A percentile compares a stretch with the other conserved stretches of the same genome.
These are phyloP conservation scores for Rhopalosiphum maidis DNA, from an alignment of 1,140 invertebrate species.

Conservation along the genomic window DNA sequence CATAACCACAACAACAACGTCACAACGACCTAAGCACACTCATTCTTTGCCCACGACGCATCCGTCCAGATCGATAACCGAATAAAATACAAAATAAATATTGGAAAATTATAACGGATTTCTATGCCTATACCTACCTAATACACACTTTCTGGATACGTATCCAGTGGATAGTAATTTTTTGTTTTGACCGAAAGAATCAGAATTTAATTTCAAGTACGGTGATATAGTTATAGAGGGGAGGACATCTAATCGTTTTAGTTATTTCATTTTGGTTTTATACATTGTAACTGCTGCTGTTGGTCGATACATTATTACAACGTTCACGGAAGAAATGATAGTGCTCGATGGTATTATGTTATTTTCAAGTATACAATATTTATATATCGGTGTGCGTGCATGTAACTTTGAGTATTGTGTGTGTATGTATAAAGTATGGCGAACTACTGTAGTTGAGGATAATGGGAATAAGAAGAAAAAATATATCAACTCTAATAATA, in stretches of 20 bases:
- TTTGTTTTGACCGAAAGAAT: neutral
- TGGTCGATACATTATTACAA: neutral
- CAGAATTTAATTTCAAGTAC: neutral
- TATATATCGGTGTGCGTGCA: neutral
- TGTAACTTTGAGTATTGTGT: neutral
- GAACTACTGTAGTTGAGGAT: neutral
- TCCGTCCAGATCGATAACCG: neutral
- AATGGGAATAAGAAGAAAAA: neutral
- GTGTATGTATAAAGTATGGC: neutral
- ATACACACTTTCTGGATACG: too few relatives aligned
- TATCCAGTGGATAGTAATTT: neutral
- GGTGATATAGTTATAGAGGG: neutral
- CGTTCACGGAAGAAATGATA: too few relatives aligned
- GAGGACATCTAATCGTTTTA: neutral
- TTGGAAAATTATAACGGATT: neutral
- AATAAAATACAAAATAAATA: conserved; percentile 4
- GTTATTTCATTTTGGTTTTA: neutral
- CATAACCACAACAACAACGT: neutral
- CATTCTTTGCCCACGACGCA: neutral
- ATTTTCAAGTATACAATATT: neutral
- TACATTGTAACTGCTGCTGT: neutral
- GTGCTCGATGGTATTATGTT: neutral
- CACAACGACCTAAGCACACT: neutral
- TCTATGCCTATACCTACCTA: too few relatives aligned
- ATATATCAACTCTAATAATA: conserved; percentile 17